These are phyloP conservation scores for Tigriopus japonicus DNA, from an alignment of 1,140 invertebrate genomes.

Conservation along the genomic window DNA sequence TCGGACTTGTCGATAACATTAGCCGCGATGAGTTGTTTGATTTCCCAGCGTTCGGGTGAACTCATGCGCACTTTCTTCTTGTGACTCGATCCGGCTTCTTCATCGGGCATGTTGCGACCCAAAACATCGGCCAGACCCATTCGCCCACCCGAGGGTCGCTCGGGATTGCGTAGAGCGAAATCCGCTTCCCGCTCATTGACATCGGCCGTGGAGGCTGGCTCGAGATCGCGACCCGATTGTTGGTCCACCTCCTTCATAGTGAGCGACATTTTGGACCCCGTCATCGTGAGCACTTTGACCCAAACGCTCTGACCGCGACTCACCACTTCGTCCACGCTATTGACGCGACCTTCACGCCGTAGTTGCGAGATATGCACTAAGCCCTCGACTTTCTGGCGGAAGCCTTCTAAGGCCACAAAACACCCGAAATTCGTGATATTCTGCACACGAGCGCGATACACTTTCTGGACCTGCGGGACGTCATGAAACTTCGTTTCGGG, in stretches of 20 bases:
- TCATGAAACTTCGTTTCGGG: too few relatives aligned
- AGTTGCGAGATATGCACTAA: constrained; percentile 94
- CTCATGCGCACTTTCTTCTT: constrained; percentile 51
- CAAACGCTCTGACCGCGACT: constrained; percentile 74
- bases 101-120: background rate
- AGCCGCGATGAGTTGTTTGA: constrained; percentile 61
- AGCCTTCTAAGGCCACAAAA: constrained; percentile 85
- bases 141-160: constrained; percentile 39
- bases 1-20: constrained; percentile 66
- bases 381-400: constrained; percentile 68
- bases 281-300: constrained; percentile 29
- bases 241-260: constrained; percentile 99
- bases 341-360: constrained; percentile 75
- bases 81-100: constrained; percentile 15
- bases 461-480: constrained; percentile 32
- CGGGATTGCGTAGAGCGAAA: constrained; percentile 58
- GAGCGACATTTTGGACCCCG: constrained; percentile 78
- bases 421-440: constrained; percentile 94
- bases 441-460: constrained; percentile 82
- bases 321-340: constrained; percentile 84
- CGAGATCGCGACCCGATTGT: constrained; percentile 77
- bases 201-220: constrained; percentile 42
- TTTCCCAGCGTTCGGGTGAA: constrained; percentile 68
- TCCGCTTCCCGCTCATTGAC: constrained; percentile 36
- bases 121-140: constrained; percentile 20